Evolutionary conservation across 2,888 invertebrate genomes (phyloP), one percentile per base, ranked within the genome.

Genomic region (Leucoma salicis): DNA sequence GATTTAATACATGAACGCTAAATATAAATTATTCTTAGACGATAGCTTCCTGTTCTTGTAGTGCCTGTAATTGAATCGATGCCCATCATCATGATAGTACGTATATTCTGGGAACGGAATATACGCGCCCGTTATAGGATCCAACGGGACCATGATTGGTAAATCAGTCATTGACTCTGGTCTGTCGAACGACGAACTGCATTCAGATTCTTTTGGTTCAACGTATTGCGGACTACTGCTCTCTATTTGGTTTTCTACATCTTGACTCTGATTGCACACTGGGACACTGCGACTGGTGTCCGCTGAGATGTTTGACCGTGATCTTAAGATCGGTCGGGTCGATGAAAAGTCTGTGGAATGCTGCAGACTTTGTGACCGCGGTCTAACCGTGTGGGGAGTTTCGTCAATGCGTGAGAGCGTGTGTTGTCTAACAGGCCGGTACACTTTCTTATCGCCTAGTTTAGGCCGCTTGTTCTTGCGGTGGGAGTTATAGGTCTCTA

Each of bases 1-100:
- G 68, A 37, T 54, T 78, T 61, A 90, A 72, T 90, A 90, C 86
- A 90, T 89, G 74, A 90, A 90, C 60, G 90, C 90, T 68, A 90
- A 66, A 70, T 89, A 90, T 63, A 90, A 66, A 63, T 90, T 90
- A 67, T 70, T 89, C 53, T 81, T 81, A 31, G 78, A 64, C 46
- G 74, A 64, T 35, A 41, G 35, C 53, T 75, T 82, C 47, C 66
- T 78, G 47, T 58, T 66, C 57, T 72, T 79, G 41, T 71, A 75
- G 52, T 78, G 70, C 60, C 74, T 77, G 69, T 69, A 67, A 53
- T 65, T 70, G 38, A 79, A 54, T 35, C 76, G 65, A 55, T 78
- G 71, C 35, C 67, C 71, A 36, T 80, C 79, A 57, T 86, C 81
- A 35, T 69, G 76, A 58, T 86, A 86, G 52, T 81, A 84, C 50